A percentile compares a stretch with the other conserved stretches of the same genome.
Evolutionary conservation across 2,113 vertebrate genomes (phyloP).

Genomic region (Larimichthys crocea): DNA sequence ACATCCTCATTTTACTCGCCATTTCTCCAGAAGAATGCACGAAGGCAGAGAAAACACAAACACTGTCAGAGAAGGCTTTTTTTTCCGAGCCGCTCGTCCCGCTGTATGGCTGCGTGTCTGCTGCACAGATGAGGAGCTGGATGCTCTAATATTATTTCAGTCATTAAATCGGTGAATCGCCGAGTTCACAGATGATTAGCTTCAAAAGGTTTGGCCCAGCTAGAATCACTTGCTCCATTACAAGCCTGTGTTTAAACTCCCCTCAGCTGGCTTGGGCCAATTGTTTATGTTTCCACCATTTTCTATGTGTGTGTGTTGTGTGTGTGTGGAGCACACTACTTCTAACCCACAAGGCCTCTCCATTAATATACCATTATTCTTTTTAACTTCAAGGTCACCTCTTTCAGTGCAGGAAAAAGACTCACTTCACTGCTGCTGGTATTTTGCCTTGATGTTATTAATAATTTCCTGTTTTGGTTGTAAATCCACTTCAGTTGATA

Average conservation of each 20-base stretch:
- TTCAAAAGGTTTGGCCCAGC: conserved; percentile 79
- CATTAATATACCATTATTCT: conserved; percentile 55
- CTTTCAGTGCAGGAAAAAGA: conserved; percentile 23
- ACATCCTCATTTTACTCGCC: conserved; percentile 12
- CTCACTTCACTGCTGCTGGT: conserved; percentile 14
- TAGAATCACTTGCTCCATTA: conserved; percentile 85
- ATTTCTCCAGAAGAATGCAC: conserved; percentile 40
- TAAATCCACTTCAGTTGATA: conserved; percentile 59
- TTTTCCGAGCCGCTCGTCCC: neutral
- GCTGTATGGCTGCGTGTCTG: conserved; percentile 65
- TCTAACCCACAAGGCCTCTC: conserved; percentile 23
- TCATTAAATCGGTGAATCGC: conserved; percentile 80
- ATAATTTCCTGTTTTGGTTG: conserved; percentile 64
- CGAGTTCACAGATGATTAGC: conserved; percentile 84
- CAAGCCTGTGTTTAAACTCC: conserved; percentile 79
- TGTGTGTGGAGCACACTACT: conserved; percentile 49
- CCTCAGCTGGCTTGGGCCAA: conserved; percentile 72
- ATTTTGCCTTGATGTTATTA: conserved; percentile 63
- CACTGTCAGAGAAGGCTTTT: conserved; percentile 38
- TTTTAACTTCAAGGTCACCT: conserved; percentile 40
- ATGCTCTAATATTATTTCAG: conserved; percentile 82
- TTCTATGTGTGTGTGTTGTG: conserved; percentile 40
- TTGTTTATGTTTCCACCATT: conserved; percentile 83
- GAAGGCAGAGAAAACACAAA: conserved; percentile 46
- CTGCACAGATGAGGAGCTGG: conserved; percentile 82